Conservation (phyloP, 2,797 vertebrate species). For the Orientallactaga sibirica region DNA sequence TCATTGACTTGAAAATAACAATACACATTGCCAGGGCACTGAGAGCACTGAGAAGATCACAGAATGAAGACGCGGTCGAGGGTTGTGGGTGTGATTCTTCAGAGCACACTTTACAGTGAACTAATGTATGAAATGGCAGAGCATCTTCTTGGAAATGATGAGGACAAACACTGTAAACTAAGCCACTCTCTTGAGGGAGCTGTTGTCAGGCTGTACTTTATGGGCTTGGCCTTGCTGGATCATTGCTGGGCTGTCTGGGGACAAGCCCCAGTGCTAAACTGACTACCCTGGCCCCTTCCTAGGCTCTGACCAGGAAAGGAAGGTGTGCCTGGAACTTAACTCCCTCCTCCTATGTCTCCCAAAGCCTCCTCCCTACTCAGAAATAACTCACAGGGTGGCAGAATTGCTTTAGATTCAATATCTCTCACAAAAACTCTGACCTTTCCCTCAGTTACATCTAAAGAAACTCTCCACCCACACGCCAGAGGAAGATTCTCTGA, state of each 20-base stretch:
- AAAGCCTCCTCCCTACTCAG: not conserved
- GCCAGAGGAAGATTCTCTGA: not conserved
- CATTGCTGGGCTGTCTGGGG: not conserved
- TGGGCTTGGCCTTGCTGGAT: not conserved
- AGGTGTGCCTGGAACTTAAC: not conserved
- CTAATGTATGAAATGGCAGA: accelerated
- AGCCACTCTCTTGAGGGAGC: not conserved
- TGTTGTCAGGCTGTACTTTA: accelerated
- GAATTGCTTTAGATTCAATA: not conserved
- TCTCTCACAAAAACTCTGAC: not conserved
- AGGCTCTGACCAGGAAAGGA: not conserved
- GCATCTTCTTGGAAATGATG: not conserved
- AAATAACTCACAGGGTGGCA: not conserved
- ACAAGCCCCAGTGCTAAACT: no score
- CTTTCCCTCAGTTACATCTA: accelerated
- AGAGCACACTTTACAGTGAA: not conserved
- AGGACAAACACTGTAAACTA: not conserved
- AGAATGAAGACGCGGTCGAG: accelerated
- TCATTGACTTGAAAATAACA: accelerated
- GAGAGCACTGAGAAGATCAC: not conserved
- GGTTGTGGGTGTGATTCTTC: accelerated
- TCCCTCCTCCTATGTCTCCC: not conserved
- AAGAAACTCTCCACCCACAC: not conserved
- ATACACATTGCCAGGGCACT: accelerated
- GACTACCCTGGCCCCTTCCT: not conserved